Evolutionary conservation across 2,888 invertebrate species (phyloP).

Genomic region (Scotopteryx bipunctaria): DNA sequence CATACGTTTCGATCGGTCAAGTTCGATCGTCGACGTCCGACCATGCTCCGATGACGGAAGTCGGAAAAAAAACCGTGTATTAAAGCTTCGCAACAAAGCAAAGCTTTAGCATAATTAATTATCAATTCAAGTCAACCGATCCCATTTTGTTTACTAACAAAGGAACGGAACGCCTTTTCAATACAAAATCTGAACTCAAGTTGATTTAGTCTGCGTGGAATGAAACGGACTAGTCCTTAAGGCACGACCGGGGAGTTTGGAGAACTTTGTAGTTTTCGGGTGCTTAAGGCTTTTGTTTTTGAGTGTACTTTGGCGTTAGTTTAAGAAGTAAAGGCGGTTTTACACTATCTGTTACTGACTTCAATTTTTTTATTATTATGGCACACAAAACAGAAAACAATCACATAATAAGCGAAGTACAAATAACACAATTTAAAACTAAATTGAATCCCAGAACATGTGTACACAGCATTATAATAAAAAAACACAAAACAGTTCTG

Average conservation of each 20-base stretch:
- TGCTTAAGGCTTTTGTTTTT: constrained; percentile 1
- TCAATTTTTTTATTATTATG: background rate
- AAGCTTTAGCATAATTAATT: constrained; percentile 23
- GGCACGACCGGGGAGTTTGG: constrained; percentile 17
- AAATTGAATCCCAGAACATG: too few species aligned
- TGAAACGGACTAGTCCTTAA: constrained; percentile 14
- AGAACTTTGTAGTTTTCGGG: constrained; percentile 11
- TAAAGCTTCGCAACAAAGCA: too few species aligned
- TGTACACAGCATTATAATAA: too few species aligned
- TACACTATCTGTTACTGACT: background rate
- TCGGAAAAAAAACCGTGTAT: too few species aligned
- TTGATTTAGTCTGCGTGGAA: constrained; percentile 21
- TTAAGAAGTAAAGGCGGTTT: too few species aligned
- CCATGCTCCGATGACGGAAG: too few species aligned
- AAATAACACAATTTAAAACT: too few species aligned
- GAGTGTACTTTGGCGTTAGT: constrained; percentile 1
- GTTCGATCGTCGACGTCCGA: too few species aligned
- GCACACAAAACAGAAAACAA: too few species aligned
- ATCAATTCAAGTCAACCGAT: constrained; percentile 13
- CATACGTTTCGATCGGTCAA: too few species aligned
- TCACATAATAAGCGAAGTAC: too few species aligned
- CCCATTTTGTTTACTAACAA: constrained; percentile 37
- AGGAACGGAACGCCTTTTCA: constrained; percentile 52
- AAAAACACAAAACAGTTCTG: too few species aligned
- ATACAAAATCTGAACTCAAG: constrained; percentile 57